Conservation (phyloP, 2,797 vertebrate species). For the Rhodeus uyekii region DNA sequence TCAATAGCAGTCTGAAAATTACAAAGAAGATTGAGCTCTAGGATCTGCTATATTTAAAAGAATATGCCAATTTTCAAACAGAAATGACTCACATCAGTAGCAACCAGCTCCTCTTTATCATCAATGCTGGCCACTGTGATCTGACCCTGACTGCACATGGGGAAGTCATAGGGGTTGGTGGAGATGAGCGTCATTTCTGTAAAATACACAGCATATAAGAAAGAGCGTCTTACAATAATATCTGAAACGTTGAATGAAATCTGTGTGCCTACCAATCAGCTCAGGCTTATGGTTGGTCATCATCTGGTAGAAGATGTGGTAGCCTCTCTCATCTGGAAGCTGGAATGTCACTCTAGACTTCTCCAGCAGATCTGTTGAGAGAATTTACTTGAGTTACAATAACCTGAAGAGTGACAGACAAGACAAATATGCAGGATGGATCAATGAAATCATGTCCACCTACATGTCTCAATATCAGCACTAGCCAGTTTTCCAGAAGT, state of each 20-base stretch:
- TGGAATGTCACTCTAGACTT: slow-evolving; percentile 88
- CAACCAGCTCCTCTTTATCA: slow-evolving; percentile 86
- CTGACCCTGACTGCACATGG: slow-evolving; percentile 85
- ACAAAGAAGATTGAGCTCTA: background rate
- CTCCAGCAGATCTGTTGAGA: slow-evolving; percentile 82
- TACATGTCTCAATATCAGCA: slow-evolving; percentile 58
- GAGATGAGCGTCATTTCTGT: slow-evolving; percentile 86
- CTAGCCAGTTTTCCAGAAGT: slow-evolving; percentile 53
- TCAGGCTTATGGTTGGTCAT: slow-evolving; percentile 87
- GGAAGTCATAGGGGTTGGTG: slow-evolving; percentile 88
- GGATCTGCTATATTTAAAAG: background rate
- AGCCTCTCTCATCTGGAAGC: slow-evolving; percentile 85
- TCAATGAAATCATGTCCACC: background rate
- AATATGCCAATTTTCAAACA: background rate
- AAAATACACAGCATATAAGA: slow-evolving; percentile 8
- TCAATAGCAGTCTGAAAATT: slow-evolving; percentile 72
- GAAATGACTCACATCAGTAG: slow-evolving; percentile 83
- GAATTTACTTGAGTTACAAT: background rate
- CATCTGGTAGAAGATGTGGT: slow-evolving; percentile 90
- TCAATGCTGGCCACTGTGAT: slow-evolving; percentile 87
- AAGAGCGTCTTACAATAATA: background rate
- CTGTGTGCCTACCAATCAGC: slow-evolving; percentile 76
- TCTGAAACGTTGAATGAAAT: background rate
- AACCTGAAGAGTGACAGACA: background rate
- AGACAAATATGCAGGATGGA: background rate